Conservation (phyloP, 2,797 vertebrate species). For the Rhinella marina region DNA sequence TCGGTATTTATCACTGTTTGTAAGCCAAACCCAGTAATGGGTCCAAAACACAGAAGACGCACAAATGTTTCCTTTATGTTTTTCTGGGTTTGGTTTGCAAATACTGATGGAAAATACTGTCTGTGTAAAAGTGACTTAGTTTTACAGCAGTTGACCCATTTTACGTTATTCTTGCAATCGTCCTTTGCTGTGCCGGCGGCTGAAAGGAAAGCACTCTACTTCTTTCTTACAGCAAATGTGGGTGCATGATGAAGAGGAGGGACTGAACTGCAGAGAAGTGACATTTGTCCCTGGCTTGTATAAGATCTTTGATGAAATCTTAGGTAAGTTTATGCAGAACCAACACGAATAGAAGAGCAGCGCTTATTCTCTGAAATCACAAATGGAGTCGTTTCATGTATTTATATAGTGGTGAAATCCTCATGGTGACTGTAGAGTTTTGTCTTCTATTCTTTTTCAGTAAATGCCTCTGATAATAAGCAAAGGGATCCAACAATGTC, state of each 20-base stretch:
- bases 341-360: no score
- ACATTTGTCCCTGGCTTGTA: constrained; percentile 97
- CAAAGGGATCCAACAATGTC: constrained; percentile 94
- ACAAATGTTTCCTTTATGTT: no score
- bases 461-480: constrained; percentile 98
- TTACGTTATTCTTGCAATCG: background rate
- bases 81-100: no score
- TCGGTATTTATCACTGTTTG: no score
- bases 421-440: background rate
- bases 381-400: background rate
- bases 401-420: background rate
- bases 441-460: constrained; percentile 69
- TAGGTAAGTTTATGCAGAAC: constrained; percentile 79
- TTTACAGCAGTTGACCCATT: background rate
- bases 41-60: no score
- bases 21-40: no score
- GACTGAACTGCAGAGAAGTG: constrained; percentile 90
- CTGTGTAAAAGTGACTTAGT: no score
- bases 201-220: background rate
- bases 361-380: no score
- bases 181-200: background rate
- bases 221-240: constrained; percentile 91
- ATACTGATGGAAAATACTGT: no score
- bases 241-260: constrained; percentile 89
- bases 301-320: constrained; percentile 99